Base-by-base conservation (phyloP, 2,888 invertebrate species). In the Aporophyla nigra region DNA sequence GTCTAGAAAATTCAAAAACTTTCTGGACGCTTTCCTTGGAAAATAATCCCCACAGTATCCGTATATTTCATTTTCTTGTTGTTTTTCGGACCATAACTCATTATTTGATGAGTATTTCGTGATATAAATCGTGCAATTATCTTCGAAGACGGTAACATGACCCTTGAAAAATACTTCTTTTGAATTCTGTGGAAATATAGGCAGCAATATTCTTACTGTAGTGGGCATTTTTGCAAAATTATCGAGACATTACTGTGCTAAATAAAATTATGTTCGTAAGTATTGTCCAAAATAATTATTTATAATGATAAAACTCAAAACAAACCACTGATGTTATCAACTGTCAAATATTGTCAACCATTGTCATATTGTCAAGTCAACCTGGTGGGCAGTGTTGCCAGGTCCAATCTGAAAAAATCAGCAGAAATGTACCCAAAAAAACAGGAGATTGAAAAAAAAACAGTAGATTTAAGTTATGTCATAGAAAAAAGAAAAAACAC, bases 101-200 rank as follows among this genome's bases (percentile, higher is more conserved):
- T 72, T 71, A 73, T 83, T 87, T 21, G 83, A 72, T 49, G 88
- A 84, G 81, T 86, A 93, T 85, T 92, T 91, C 49, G 94, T 94
- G 16, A 96, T 88, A 76, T 89, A 95, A 77, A 96, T 90, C 40
- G 91, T 90, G 87, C 33, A 24, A 80, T 89, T 81, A 75, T 86
- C 59, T 21, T 91, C 87, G 16, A 80, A 79, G 51, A 62, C 67
- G 74, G 69, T 76, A 68, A 94, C 80, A 86, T 88, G 90, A 67
- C 96, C 96, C 82, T 83, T 93, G 40, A 94, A 93, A 87, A 91
- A 94, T 51, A 89, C 78, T 74, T 90, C 89, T 65, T 88, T 87
- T 0, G 65, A 40, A 65, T 82, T 77, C n/a, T 67, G 71, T 40
- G 87, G 80, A 71, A 93, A 78, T 66, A 85, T 72, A 14, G 96